A percentile compares a stretch with the other conserved stretches of the same genome.
These are phyloP conservation scores for Opisthocomus hoazin DNA, from an alignment of 2,113 vertebrate species.

Conservation along the genomic window DNA sequence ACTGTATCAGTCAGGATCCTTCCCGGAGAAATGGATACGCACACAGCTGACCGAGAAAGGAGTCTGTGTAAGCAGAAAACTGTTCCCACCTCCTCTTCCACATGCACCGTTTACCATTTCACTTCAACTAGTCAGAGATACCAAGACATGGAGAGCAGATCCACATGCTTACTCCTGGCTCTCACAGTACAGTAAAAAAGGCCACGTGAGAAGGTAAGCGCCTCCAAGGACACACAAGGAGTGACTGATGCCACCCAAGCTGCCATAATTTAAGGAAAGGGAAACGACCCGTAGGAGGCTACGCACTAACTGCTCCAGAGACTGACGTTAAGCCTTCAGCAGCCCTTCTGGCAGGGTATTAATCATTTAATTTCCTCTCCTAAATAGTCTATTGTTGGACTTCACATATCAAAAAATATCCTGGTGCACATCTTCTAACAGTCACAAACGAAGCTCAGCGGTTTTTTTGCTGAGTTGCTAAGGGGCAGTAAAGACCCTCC, in stretches of 20 bases:
- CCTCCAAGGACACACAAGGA: too few species aligned
- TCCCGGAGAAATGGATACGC: accelerated
- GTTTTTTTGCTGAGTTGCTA: background rate
- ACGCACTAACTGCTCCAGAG: background rate
- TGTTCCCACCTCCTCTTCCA: background rate
- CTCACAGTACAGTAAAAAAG: background rate
- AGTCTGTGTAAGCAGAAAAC: background rate
- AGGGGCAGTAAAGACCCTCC: background rate
- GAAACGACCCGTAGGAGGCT: accelerated
- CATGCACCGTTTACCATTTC: accelerated
- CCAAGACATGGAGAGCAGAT: background rate
- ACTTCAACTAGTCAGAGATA: background rate
- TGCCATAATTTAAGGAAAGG: background rate
- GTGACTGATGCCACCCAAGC: background rate
- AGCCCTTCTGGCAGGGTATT: background rate
- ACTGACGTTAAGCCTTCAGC: background rate
- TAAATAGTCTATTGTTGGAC: background rate
- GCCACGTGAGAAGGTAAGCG: background rate
- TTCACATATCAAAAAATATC: background rate
- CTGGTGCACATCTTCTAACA: too few species aligned
- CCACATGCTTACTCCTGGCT: background rate
- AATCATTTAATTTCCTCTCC: background rate
- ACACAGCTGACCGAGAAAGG: background rate
- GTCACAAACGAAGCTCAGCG: background rate
- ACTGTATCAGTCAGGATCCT: background rate